Evolutionary conservation across 2,797 vertebrate species (phyloP), one percentile per base, ranked within the genome.

Genomic region (Tokudaia tokunoshimensis): DNA sequence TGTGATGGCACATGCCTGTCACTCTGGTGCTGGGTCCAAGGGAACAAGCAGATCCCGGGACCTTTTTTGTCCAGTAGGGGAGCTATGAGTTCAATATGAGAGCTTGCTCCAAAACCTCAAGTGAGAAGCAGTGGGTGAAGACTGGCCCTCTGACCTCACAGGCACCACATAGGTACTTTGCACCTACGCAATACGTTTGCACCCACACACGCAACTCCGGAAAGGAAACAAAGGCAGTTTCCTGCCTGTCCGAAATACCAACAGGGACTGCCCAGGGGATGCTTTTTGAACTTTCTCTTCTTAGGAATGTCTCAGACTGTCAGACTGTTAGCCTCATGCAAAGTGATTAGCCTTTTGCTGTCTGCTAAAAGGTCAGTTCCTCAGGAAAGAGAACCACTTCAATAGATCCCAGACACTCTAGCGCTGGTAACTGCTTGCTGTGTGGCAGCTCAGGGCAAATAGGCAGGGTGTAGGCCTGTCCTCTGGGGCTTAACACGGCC

Each of bases 341-440:
- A 20, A 17, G 57, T 37, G 12, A 65, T 59, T 52, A 75, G 65
- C 74, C 86, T 72, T n/a, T 22, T 93, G 10, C 82, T 41, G 7
- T 94, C 76, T 70, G 29, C 82, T 76, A 5, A 37, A 31, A 91
- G 78, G 24, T 65, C 80, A 57, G 0, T 74, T 67, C 81, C 41
- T 75, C n/a, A 37, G 17, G 2, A 14, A 61, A 61, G 29, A 92
- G 75, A 37, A 34, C 11, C n/a, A 65, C 44, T 59, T 55, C 76
- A 6, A 0, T 13, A 57, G 76, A 61, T 24, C 17, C n/a, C 29
- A n/a, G 61, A n/a, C 15, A 1, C 31, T 41, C 29, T 14, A 74
- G 37, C 20, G 0, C 17, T n/a, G 50, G 50, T 29, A n/a, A 50
- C 31, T n/a, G 41, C 41, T n/a, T 15, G 5, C 57, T 0, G 6